Evolutionary conservation across 2,113 vertebrate genomes (phyloP), one percentile per base, ranked within the genome.

Genomic region (Tenrec ecaudatus): DNA sequence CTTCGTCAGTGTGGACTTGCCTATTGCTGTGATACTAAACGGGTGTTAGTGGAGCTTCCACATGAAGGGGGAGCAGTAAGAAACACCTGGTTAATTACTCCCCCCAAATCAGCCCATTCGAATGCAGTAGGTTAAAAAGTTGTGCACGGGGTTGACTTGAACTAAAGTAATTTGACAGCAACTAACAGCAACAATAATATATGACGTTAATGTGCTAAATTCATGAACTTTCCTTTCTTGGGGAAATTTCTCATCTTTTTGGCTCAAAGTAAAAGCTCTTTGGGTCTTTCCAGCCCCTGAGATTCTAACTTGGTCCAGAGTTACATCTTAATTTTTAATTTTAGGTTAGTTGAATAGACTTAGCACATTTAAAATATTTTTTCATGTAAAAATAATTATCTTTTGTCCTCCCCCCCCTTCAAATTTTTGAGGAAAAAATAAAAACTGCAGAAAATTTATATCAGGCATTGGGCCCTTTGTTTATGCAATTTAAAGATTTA

Each of bases 401-500:
- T 58, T 78, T 64, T 75, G 80, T 80, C 9, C 15, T 89, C 25
- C n/a, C n/a, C n/a, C n/a, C n/a, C 14, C 9, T 89, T 91, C 60
- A 89, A 86, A 60, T 33, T 38, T 85, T 6, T 87, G 7, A 8
- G 43, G 17, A 6, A 11, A 85, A 27, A 29, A 58, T 82, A 40
- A 36, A 6, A 31, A 87, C 3, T 66, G 7, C 23, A 62, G 85
- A 77, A 64, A 0, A 53, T 12, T 57, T 11, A 11, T 58, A 14
- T 43, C 9, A 88, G 47, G 3, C 1, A 14, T 16, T 40, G 6
- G 27, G 6, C 17, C 92, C 92, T 92, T 94, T 58, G n/a, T 19
- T 93, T 81, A 76, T 3, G 86, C 25, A 14, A 88, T 88, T 23
- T 23, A 60, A 93, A 93, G 94, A 77, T 93, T 77, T 33, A 69